phyloP scores from a whole-genome alignment of 2,797 vertebrate species.

The Pipistrellus kuhlii region DNA sequence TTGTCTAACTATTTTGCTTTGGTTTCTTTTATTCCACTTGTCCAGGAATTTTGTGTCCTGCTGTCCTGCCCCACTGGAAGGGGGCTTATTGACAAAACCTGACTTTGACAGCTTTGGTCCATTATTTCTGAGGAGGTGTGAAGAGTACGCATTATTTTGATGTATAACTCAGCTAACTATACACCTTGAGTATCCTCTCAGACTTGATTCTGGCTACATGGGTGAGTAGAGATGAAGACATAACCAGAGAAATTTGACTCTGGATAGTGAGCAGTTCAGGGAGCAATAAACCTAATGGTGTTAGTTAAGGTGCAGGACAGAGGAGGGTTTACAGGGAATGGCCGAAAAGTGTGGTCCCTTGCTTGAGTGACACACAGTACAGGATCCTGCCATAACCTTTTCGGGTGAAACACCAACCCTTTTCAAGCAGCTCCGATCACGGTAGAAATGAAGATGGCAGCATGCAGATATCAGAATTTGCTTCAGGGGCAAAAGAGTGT shows the following conservation, averaged over 20 bases:
- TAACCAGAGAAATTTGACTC: background rate
- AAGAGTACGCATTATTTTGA: slow-evolving; percentile 33
- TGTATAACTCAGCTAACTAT: background rate
- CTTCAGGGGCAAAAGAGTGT: background rate
- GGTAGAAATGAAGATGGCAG: background rate
- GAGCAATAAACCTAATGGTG: background rate
- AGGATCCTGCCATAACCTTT: background rate
- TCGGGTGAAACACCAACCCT: background rate
- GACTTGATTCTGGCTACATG: background rate
- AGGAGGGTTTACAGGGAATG: background rate
- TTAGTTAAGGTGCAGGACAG: background rate
- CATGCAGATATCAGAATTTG: background rate
- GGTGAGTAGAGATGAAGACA: slow-evolving; percentile 2
- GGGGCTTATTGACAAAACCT: background rate
- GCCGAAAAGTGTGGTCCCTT: background rate
- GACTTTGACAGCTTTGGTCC: background rate
- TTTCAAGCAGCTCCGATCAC: background rate
- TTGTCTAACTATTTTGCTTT: too few relatives aligned
- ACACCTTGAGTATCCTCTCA: background rate
- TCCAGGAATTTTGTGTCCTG: too few relatives aligned
- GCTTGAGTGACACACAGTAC: background rate
- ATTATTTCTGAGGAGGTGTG: background rate
- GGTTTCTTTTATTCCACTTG: too few relatives aligned
- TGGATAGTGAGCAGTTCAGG: background rate
- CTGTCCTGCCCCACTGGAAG: too few relatives aligned